A percentile compares a stretch with the other conserved stretches of the same genome.
These are phyloP conservation scores for Lagenorhynchus albirostris DNA, from an alignment of 2,113 vertebrate species.

Conservation along the genomic window DNA sequence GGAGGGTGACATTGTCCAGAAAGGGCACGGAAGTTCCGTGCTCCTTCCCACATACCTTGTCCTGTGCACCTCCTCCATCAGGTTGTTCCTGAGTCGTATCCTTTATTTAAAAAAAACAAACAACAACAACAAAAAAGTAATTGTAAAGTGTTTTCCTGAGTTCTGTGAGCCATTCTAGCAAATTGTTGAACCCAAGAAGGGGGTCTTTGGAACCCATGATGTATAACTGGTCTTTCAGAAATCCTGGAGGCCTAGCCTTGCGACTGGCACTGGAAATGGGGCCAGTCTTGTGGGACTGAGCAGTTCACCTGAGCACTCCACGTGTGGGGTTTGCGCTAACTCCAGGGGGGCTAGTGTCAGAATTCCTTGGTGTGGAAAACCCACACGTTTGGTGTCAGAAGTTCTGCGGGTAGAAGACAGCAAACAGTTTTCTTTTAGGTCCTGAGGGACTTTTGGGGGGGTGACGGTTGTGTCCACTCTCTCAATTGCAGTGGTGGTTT, in stretches of 20 bases:
- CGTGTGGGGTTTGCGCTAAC: not conserved
- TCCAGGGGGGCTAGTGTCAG: not conserved
- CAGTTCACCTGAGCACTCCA: not conserved
- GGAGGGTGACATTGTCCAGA: accelerated
- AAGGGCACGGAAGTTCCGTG: not conserved
- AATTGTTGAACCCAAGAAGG: not conserved
- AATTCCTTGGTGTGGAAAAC: not conserved
- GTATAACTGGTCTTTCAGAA: not conserved
- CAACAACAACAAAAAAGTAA: not conserved
- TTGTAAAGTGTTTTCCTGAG: not conserved
- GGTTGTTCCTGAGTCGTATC: not conserved
- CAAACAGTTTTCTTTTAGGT: not conserved
- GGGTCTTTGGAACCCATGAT: not conserved
- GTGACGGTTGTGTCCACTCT: not conserved
- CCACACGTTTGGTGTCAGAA: not conserved
- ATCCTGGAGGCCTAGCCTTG: not conserved
- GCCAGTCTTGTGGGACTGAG: not conserved
- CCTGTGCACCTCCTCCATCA: not conserved
- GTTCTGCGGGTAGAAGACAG: not conserved
- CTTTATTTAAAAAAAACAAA: not conserved
- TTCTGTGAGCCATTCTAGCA: not conserved
- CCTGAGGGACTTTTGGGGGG: not conserved
- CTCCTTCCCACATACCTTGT: not conserved
- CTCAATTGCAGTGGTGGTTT: not conserved
- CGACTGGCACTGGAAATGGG: not conserved